Percentiles rank a stretch among this genome's conserved stretches.
Conservation (phyloP, 2,888 invertebrate genomes). For the Icerya purchasi region DNA sequence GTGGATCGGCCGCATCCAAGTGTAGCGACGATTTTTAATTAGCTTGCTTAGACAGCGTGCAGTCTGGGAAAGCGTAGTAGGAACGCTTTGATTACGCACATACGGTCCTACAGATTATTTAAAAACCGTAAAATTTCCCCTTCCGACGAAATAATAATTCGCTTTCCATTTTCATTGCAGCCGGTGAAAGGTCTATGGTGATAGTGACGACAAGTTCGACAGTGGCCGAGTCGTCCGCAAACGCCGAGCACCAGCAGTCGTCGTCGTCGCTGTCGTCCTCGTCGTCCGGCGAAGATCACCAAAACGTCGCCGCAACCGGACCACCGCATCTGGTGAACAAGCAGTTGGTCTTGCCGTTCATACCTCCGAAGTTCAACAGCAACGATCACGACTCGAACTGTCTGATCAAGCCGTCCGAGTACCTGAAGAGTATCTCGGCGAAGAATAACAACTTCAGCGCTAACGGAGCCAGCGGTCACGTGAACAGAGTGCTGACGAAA, state of each 20-base stretch:
- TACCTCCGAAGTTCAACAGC: constrained; percentile 62
- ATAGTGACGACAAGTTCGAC: constrained; percentile 6
- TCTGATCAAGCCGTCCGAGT: constrained; percentile 80
- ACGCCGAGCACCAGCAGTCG: not conserved
- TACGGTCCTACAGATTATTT: too few species aligned
- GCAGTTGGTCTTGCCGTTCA: constrained; percentile 68
- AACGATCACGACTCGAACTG: constrained; percentile 56
- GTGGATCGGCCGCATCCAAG: too few species aligned
- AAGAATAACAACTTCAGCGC: constrained; percentile 5
- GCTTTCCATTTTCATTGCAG: constrained; percentile 7
- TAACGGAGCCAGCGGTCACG: not conserved
- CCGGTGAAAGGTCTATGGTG: constrained; percentile 13
- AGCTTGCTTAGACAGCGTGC: too few species aligned
- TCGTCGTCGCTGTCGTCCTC: not conserved
- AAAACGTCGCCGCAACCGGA: not conserved
- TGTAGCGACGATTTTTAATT: too few species aligned
- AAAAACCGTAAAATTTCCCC: too few species aligned
- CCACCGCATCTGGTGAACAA: constrained; percentile 31
- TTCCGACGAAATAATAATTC: not conserved
- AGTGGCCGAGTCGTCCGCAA: not conserved
- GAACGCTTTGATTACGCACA: too few species aligned
- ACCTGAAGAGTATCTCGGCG: constrained; percentile 56
- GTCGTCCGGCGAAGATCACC: not conserved
- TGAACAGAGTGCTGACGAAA: not conserved
- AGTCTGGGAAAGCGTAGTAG: too few species aligned